Evolutionary conservation across 2,113 vertebrate genomes (phyloP).

Genomic region (Ctenodactylus gundi): DNA sequence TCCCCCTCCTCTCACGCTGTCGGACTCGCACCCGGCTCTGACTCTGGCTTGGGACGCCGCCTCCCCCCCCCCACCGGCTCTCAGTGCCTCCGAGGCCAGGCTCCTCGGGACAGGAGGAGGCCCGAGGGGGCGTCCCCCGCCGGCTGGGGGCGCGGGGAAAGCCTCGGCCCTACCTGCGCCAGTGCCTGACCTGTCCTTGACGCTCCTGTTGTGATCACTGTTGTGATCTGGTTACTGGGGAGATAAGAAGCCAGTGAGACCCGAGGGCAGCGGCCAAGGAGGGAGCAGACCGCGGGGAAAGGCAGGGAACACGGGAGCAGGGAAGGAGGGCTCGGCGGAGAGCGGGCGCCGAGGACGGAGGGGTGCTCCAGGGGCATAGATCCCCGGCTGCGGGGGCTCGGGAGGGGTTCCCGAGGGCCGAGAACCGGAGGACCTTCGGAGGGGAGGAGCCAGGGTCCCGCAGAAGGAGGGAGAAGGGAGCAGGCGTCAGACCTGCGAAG

Average conservation of each 20-base stretch:
- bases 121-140: not conserved
- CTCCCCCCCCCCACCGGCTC: no score
- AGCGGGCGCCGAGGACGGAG: accelerated
- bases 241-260: constrained; percentile 57
- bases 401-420: not conserved
- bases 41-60: no score
- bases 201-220: constrained; percentile 52
- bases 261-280: constrained; percentile 2
- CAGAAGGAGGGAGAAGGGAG: not conserved
- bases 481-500: not conserved
- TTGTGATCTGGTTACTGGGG: constrained; percentile 73
- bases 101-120: not conserved
- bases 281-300: not conserved
- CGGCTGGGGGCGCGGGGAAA: not conserved
- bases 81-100: not conserved
- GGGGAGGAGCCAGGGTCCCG: no score
- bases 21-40: not conserved
- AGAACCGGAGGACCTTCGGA: not conserved
- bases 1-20: not conserved
- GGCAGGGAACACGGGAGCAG: no score
- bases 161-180: constrained; percentile 32
- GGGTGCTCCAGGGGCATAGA: not conserved
- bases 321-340: accelerated
- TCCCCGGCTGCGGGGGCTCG: no score
- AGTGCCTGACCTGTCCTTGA: not conserved